Conservation (phyloP, 2,888 invertebrate genomes). For the Lamellibrachia columna region DNA sequence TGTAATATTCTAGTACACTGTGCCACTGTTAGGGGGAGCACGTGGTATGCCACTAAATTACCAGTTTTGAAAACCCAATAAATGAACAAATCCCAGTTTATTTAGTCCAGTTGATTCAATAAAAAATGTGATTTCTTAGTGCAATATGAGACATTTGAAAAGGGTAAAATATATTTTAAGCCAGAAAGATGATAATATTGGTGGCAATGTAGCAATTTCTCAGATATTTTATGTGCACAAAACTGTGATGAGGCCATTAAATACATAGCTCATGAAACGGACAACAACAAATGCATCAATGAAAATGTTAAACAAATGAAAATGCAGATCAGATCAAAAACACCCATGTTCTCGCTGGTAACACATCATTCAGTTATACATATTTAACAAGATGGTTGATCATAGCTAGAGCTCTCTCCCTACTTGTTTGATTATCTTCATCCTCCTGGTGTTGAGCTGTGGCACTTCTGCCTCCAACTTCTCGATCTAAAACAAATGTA, state of each 20-base stretch:
- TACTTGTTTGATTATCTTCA: slow-evolving; percentile 50
- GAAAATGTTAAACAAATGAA: too few species aligned
- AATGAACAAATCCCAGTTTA: not conserved
- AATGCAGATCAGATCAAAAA: not conserved
- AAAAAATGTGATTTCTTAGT: too few species aligned
- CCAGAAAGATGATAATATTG: too few species aligned
- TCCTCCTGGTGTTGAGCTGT: slow-evolving; percentile 46
- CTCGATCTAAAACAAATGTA: slow-evolving; percentile 45
- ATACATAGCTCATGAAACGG: too few species aligned
- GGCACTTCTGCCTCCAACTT: slow-evolving; percentile 49
- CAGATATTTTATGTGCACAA: too few species aligned
- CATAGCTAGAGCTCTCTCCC: not conserved
- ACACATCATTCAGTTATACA: not conserved
- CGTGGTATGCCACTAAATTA: not conserved
- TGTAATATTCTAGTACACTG: not conserved
- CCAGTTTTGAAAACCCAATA: too few species aligned
- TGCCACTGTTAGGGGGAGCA: not conserved
- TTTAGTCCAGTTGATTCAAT: not conserved
- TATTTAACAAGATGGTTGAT: too few species aligned
- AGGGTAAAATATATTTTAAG: too few species aligned
- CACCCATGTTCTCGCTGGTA: not conserved
- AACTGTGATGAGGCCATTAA: too few species aligned
- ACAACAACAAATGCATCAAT: too few species aligned
- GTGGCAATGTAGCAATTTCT: too few species aligned
- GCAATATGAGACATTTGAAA: too few species aligned